A percentile compares a stretch with the other conserved stretches of the same genome.
Conservation (phyloP, 2,113 vertebrate genomes). For the Anseranas semipalmata region DNA sequence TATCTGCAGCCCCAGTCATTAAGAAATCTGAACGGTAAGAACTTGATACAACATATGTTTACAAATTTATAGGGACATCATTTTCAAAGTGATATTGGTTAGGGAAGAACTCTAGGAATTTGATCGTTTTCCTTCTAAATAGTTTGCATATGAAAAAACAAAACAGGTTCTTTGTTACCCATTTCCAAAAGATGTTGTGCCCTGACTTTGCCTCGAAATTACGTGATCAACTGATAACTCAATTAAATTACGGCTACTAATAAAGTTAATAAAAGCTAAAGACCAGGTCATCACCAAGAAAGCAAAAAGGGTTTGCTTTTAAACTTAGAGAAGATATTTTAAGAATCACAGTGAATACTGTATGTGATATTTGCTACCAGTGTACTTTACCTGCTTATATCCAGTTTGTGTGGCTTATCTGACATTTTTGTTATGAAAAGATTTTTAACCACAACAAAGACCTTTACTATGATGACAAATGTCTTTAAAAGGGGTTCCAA, state of each 20-base stretch:
- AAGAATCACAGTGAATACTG: neutral
- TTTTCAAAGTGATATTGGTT: neutral
- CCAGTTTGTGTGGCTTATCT: neutral
- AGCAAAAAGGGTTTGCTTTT: neutral
- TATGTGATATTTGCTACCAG: neutral
- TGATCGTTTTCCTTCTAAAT: neutral
- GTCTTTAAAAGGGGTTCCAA: neutral
- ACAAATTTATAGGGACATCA: neutral
- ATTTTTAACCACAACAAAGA: neutral
- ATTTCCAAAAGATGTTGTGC: neutral
- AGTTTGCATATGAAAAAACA: neutral
- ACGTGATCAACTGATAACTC: neutral
- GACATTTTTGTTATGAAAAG: neutral
- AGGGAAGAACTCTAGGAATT: neutral
- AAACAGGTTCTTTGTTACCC: neutral
- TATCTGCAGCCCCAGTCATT: neutral
- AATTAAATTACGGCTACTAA: neutral
- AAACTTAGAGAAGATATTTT: neutral
- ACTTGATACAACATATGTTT: neutral
- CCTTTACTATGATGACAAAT: neutral
- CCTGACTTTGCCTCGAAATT: neutral
- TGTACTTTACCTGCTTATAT: fast-evolving
- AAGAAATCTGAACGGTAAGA: neutral
- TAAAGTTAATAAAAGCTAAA: neutral
- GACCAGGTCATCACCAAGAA: neutral